Conservation (phyloP, 2,888 invertebrate species). For the Conistra vaccinii region DNA sequence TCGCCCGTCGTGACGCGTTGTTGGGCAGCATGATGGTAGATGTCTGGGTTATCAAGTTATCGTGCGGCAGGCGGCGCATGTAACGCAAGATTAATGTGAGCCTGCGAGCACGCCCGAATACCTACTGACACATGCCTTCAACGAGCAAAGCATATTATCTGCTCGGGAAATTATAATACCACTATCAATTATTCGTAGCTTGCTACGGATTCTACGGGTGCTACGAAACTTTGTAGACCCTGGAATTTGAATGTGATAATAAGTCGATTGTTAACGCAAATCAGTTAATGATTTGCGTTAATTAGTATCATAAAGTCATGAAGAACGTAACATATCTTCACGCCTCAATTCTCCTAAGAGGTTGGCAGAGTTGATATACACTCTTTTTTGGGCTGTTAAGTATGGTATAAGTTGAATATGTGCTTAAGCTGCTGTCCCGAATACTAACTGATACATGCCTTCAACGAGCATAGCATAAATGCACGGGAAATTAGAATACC, state of each 20-base stretch:
- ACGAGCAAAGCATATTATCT: constrained; percentile 49
- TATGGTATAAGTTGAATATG: background rate
- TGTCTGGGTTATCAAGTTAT: constrained; percentile 69
- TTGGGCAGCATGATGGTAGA: constrained; percentile 30
- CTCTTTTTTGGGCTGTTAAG: background rate
- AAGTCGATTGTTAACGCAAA: no score
- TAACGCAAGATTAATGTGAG: constrained; percentile 72
- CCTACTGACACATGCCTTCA: constrained; percentile 65
- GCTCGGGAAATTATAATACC: constrained; percentile 44
- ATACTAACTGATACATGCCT: background rate
- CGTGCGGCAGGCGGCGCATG: constrained; percentile 68
- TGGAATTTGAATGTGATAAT: background rate
- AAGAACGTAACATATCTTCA: background rate
- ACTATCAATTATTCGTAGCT: constrained; percentile 38
- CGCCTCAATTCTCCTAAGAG: background rate
- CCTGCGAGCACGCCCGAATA: constrained; percentile 44
- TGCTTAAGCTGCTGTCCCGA: background rate
- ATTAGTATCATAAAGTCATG: background rate
- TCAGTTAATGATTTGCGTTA: no score
- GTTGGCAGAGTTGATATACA: background rate
- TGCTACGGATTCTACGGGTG: background rate
- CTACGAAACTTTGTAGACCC: background rate
- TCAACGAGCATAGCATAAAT: background rate
- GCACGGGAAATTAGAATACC: constrained; percentile 41
- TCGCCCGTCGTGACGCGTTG: background rate